Conservation (phyloP, 2,113 vertebrate genomes). For the Xenus cinereus region DNA sequence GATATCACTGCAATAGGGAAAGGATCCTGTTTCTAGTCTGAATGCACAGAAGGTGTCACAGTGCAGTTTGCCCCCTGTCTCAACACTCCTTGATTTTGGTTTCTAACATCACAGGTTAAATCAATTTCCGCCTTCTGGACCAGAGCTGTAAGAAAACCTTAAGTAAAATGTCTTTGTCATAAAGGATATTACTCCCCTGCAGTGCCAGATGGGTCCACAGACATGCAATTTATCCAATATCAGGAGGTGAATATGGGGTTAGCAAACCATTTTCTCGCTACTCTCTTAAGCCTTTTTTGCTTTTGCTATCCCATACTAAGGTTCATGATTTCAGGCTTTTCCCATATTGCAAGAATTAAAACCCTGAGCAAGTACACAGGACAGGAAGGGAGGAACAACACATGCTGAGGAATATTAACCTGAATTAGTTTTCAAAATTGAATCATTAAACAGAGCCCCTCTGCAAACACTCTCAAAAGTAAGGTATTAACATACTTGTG, state of each 20-base stretch:
- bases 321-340: not conserved
- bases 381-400: not conserved
- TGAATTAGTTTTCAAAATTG: slow-evolving; percentile 12
- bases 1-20: slow-evolving; percentile 29
- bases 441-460: not conserved
- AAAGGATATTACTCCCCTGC: slow-evolving; percentile 33
- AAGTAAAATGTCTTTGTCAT: slow-evolving; percentile 41
- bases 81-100: slow-evolving; percentile 4
- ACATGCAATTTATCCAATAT: slow-evolving; percentile 30
- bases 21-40: slow-evolving; percentile 9
- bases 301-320: not conserved
- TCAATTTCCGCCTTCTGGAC: slow-evolving; percentile 25
- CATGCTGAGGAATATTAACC: not conserved
- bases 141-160: slow-evolving; percentile 14
- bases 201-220: not conserved
- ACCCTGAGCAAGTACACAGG: not conserved
- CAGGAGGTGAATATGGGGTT: slow-evolving; percentile 34
- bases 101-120: slow-evolving; percentile 23
- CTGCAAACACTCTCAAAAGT: not conserved
- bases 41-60: not conserved
- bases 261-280: slow-evolving; percentile 30
- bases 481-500: not conserved
- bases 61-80: not conserved
- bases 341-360: not conserved
- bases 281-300: slow-evolving; percentile 5